Conservation (phyloP, 2,113 vertebrate genomes). For the Lepus europaeus region DNA sequence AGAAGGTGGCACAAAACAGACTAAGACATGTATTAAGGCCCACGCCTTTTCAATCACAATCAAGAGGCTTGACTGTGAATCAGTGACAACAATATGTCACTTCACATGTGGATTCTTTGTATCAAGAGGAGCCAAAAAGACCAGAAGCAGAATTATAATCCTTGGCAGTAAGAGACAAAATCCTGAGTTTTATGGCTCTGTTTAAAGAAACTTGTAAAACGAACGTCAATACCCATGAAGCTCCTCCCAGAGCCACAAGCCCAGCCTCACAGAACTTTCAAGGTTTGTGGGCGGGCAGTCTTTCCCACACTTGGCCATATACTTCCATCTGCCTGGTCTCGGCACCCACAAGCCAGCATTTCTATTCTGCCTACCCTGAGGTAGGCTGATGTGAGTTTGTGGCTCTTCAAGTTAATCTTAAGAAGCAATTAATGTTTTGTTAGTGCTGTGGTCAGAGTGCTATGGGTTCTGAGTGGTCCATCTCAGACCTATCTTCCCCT, state of each 20-base stretch:
- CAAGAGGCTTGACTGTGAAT: background rate
- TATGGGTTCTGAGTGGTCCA: background rate
- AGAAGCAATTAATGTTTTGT: background rate
- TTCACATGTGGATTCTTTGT: background rate
- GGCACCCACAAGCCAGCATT: background rate
- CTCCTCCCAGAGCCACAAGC: background rate
- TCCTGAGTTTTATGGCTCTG: background rate
- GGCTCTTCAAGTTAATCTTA: background rate
- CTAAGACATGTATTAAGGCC: background rate
- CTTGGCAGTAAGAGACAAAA: background rate
- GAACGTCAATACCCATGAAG: background rate
- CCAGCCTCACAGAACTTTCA: background rate
- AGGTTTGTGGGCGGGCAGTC: background rate
- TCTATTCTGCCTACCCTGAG: background rate
- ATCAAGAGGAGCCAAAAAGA: background rate
- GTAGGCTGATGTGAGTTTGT: background rate
- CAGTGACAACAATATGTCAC: background rate
- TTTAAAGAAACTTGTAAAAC: constrained; percentile 33
- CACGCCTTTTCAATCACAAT: background rate
- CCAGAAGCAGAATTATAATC: background rate
- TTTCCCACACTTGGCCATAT: background rate
- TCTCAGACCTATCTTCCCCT: background rate
- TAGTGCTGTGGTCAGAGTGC: background rate
- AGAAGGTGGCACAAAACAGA: background rate
- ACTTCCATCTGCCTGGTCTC: background rate